Conservation (phyloP, 2,797 vertebrate genomes). For the Acanthornis magna region DNA sequence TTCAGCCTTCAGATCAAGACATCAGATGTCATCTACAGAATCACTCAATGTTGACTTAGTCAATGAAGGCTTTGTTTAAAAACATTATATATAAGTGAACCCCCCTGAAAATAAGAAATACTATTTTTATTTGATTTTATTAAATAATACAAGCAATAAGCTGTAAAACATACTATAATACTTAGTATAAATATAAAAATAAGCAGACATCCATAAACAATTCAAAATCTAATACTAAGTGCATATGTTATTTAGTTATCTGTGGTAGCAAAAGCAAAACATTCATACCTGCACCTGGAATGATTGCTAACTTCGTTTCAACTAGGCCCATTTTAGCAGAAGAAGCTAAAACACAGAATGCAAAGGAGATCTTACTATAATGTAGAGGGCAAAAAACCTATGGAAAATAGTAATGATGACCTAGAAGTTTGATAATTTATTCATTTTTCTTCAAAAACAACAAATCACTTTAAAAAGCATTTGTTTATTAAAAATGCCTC, state of each 20-base stretch:
- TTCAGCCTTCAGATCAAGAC: not conserved
- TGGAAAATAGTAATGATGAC: not conserved
- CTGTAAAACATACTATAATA: not conserved
- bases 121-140: not conserved
- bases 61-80: not conserved
- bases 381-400: not conserved
- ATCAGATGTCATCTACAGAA: not conserved
- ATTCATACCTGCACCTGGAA: slow-evolving; percentile 92
- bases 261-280: not conserved
- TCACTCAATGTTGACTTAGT: not conserved
- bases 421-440: not conserved
- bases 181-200: not conserved
- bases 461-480: not conserved
- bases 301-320: slow-evolving; percentile 94
- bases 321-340: slow-evolving; percentile 95
- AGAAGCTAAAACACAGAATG: slow-evolving; percentile 77
- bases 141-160: not conserved
- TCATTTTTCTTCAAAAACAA: not conserved
- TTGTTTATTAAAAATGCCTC: not conserved
- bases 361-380: not conserved
- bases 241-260: not conserved
- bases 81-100: not conserved
- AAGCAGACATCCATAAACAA: not conserved
- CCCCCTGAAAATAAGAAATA: not conserved
- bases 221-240: not conserved